Evolutionary conservation across 2,797 vertebrate species (phyloP).

Genomic region (Xyrichtys novacula): DNA sequence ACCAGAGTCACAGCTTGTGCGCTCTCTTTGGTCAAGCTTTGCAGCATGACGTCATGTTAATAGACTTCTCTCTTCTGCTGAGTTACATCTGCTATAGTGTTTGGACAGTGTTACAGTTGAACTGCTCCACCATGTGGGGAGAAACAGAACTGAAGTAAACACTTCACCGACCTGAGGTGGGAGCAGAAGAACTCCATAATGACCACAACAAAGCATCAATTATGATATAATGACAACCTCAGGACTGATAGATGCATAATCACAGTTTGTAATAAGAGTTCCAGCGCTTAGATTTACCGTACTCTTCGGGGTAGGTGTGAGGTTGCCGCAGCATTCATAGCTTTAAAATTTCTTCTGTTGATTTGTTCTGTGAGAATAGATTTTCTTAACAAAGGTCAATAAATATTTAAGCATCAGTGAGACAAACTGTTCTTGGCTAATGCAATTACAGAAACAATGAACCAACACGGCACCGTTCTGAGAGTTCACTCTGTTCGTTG

Average conservation of each 20-base stretch:
- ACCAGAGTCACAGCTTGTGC: slow-evolving; percentile 38
- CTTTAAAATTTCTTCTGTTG: slow-evolving; percentile 20
- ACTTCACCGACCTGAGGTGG: slow-evolving; percentile 31
- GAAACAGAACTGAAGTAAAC: slow-evolving; percentile 20
- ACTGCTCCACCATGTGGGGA: slow-evolving; percentile 70
- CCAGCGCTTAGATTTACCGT: slow-evolving; percentile 21
- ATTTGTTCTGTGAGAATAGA: slow-evolving; percentile 29
- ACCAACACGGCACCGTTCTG: neutral
- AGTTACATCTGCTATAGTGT: slow-evolving; percentile 30
- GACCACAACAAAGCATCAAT: slow-evolving; percentile 54
- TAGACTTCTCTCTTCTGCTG: slow-evolving; percentile 37
- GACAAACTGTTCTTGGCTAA: slow-evolving; percentile 14
- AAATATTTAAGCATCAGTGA: neutral
- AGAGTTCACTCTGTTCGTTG: neutral
- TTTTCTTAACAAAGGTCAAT: slow-evolving; percentile 21
- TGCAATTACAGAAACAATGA: slow-evolving; percentile 26
- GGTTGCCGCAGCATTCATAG: slow-evolving; percentile 14
- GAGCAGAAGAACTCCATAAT: slow-evolving; percentile 50
- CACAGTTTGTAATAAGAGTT: slow-evolving; percentile 42
- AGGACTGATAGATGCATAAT: slow-evolving; percentile 49
- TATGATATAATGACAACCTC: slow-evolving; percentile 52
- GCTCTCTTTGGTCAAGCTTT: slow-evolving; percentile 47
- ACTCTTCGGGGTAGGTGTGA: slow-evolving; percentile 11
- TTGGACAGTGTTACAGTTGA: slow-evolving; percentile 18
- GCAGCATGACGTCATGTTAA: slow-evolving; percentile 63